Base-by-base conservation (phyloP, 23 tunicate species). In the Corella eumyota region DNA sequence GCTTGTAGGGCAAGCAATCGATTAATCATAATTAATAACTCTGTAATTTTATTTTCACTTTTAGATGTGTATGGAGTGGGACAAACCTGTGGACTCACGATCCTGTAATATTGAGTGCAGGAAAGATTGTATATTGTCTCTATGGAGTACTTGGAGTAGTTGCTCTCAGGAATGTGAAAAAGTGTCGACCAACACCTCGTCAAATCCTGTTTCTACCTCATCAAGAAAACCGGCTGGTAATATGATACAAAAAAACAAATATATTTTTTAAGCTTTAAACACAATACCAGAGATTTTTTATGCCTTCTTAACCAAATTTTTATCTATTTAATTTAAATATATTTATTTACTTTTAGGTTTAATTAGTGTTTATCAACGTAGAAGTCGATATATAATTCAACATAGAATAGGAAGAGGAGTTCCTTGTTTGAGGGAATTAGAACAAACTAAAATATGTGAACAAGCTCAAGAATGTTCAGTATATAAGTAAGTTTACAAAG, bases 101-200 rank as follows among this genome's bases (percentile, higher is more conserved):
- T 33, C 58, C 2, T 81, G 90, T 53, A 35, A 63, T 0, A 46
- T 73, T 33, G 62, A 61, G 2, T 81, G 90, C 60, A 32, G 61
- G 32, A 58, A 61, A 45, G 79, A 81, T 59, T 81, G 90, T 34
- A 44, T 81, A 35, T 36, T 81, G 33, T 72, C 90, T 0, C 54
- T 66, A 33, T 81, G 90, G 90, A 44, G 74, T 6, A 56, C 56
- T 34, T 81, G 90, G 90, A 72, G 69, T 55, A 52, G 56, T 69
- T 81, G 90, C 49, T 45, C 60, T 4, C 22, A 28, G 29, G 79
- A 81, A 81, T 81, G 90, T 53, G 77, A 71, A 13, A 71, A 71
- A 60, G 66, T 59, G 20, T 26, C 29, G 34, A 23, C 23, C 25
- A 54, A 54, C 23, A 54, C 27, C 29, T 54, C 60, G 4, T 24